phyloP scores from a whole-genome alignment of 2,888 invertebrate species.

The Plemyria rubiginata region DNA sequence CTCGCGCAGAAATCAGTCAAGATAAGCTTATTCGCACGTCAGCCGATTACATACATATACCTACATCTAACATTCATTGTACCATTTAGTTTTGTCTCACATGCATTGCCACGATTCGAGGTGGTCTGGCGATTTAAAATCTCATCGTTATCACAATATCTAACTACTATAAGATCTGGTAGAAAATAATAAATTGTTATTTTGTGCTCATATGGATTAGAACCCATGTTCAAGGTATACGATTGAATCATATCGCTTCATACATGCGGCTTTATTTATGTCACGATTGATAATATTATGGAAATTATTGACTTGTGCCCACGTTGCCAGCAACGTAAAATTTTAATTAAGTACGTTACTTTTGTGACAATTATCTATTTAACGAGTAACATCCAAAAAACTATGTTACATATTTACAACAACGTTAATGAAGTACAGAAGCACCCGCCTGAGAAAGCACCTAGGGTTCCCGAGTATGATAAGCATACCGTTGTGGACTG shows the following conservation, averaged over 20 bases:
- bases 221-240: constrained; percentile 50
- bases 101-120: constrained; percentile 66
- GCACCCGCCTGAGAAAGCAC: constrained; percentile 84
- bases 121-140: constrained; percentile 74
- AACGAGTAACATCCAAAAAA: constrained; percentile 71
- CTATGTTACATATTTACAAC: constrained; percentile 81
- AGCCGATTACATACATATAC: constrained; percentile 64
- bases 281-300: constrained; percentile 37
- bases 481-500: constrained; percentile 71
- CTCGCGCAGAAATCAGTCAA: constrained; percentile 65
- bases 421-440: constrained; percentile 79
- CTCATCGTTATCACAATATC: constrained; percentile 83
- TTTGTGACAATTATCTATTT: constrained; percentile 73
- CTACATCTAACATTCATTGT: constrained; percentile 78
- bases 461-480: constrained; percentile 80
- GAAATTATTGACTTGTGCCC: constrained; percentile 41
- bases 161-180: constrained; percentile 81
- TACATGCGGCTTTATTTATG: constrained; percentile 33
- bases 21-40: constrained; percentile 64
- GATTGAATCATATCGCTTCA: constrained; percentile 38
- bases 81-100: constrained; percentile 72
- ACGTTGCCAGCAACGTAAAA: constrained; percentile 41
- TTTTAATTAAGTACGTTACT: constrained; percentile 44
- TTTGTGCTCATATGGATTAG: constrained; percentile 72
- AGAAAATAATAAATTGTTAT: constrained; percentile 76